Conservation (phyloP, 1,140 invertebrate genomes). For the Drosophila aff. region DNA sequence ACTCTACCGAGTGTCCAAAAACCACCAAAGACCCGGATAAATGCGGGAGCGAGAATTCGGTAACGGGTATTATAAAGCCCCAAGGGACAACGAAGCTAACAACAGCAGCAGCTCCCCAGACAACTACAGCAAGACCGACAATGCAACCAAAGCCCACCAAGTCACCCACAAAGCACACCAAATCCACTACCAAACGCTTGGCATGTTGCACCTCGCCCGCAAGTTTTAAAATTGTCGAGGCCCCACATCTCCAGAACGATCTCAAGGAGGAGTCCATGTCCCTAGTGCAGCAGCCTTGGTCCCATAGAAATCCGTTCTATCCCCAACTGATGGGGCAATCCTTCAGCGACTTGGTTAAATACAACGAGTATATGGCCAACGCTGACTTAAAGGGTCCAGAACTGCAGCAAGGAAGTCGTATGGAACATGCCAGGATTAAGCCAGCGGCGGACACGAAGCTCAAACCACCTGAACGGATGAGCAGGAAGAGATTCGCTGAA, state of each 20-base stretch:
- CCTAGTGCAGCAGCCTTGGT: not conserved
- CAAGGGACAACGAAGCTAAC: not conserved
- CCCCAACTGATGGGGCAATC: slow-evolving; percentile 45
- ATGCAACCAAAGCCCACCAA: not conserved
- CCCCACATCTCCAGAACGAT: not conserved
- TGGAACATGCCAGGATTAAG: not conserved
- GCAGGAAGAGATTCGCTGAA: no score
- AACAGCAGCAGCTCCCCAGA: not conserved
- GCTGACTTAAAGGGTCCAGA: no score
- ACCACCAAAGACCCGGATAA: slow-evolving; percentile 15
- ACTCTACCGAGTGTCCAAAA: not conserved
- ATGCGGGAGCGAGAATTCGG: slow-evolving; percentile 2
- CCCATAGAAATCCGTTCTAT: slow-evolving; percentile 2
- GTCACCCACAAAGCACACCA: slow-evolving; percentile 2
- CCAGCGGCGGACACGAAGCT: not conserved
- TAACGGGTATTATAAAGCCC: slow-evolving; percentile 25
- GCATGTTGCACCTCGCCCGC: slow-evolving; percentile 40
- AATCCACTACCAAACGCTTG: slow-evolving; percentile 24
- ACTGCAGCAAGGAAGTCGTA: not conserved
- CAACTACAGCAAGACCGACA: not conserved
- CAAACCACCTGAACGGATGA: not conserved
- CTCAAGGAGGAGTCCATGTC: not conserved
- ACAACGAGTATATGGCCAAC: not conserved
- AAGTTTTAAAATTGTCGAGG: not conserved
- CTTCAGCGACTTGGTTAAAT: slow-evolving; percentile 35